Evolutionary conservation across 1,140 invertebrate species (phyloP).

Genomic region (Cherax destructor): DNA sequence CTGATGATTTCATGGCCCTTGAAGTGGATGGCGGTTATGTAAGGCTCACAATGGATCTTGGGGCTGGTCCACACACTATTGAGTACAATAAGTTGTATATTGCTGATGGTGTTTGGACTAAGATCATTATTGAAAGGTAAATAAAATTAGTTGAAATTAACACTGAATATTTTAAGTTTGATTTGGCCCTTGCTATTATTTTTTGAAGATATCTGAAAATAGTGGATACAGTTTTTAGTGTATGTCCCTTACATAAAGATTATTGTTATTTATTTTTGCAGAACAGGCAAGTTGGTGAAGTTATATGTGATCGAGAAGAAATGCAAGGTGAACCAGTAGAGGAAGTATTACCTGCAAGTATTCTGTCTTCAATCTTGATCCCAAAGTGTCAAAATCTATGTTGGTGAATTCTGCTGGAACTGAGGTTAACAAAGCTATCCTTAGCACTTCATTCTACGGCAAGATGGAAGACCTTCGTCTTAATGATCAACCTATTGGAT

Average conservation of each 20-base stretch:
- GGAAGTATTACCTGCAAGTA: slow-evolving; percentile 80
- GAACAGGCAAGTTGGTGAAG: slow-evolving; percentile 88
- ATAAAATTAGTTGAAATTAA: not conserved
- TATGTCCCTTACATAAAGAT: not conserved
- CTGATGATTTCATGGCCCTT: slow-evolving; percentile 94
- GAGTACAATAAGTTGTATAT: slow-evolving; percentile 79
- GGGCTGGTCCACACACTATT: slow-evolving; percentile 86
- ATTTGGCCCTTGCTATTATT: too few species aligned
- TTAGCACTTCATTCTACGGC: slow-evolving; percentile 88
- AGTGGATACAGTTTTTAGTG: too few species aligned
- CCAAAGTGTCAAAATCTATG: slow-evolving; percentile 74
- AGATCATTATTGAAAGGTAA: slow-evolving; percentile 90
- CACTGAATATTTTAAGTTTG: not conserved
- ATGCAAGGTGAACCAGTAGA: slow-evolving; percentile 80
- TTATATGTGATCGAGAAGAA: slow-evolving; percentile 85
- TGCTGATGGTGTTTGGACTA: slow-evolving; percentile 89
- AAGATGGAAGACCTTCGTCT: slow-evolving; percentile 93
- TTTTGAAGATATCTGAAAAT: too few species aligned
- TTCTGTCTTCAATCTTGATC: slow-evolving; percentile 91
- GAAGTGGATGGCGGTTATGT: slow-evolving; percentile 92
- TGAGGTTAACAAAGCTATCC: slow-evolving; percentile 75
- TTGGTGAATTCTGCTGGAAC: slow-evolving; percentile 69
- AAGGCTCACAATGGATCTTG: slow-evolving; percentile 90
- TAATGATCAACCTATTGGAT: slow-evolving; percentile 90
- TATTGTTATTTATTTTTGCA: slow-evolving; percentile 72